Evolutionary conservation across 2,888 invertebrate species (phyloP), one percentile per base, ranked within the genome.

Genomic region (Onchidella celtica): DNA sequence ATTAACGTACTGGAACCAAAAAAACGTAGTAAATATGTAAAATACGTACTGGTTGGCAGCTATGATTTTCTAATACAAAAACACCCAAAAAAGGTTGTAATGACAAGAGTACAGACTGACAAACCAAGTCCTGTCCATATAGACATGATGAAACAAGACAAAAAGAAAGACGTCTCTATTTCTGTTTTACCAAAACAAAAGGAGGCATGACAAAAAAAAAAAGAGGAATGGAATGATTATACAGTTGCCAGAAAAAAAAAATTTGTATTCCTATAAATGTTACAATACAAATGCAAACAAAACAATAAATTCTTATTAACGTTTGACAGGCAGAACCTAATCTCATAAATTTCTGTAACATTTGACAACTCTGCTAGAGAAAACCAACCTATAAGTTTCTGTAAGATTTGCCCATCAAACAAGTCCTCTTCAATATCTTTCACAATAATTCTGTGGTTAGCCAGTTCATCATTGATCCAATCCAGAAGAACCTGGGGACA

Each of bases 391-490:
- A 96, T 93, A 3, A 96, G 92, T 92, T 96, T 96, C 89, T 96
- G 96, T 24, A 96, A 93, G 85, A 96, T 96, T 94, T 99, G 99
- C 0, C 99, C 99, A 95, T 99, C 99, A 93, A 98, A 99, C 86
- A 99, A 95, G 94, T 99, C 99, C 93, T 99, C 98, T 87, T 97
- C 97, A 69, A 99, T 96, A 85, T 98, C 96, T 93, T 99, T 97
- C 0, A 99, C 99, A 89, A 99, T 98, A 85, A 99, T 99, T 90
- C 99, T 95, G 90, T 99, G 97, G 86, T 96, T 95, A 0, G 99
- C 98, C 78, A 99, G 94, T 93, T 98, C 99, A 94, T 99, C 98
- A 93, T 99, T 99, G 79, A 99, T 97, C 99, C 99, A 99, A 89
- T 99, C 98, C 88, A 98, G 96, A 72, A 99, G 75, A 82, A 91